Base-by-base conservation (phyloP, 2,888 invertebrate species). In the Callimorpha dominula region DNA sequence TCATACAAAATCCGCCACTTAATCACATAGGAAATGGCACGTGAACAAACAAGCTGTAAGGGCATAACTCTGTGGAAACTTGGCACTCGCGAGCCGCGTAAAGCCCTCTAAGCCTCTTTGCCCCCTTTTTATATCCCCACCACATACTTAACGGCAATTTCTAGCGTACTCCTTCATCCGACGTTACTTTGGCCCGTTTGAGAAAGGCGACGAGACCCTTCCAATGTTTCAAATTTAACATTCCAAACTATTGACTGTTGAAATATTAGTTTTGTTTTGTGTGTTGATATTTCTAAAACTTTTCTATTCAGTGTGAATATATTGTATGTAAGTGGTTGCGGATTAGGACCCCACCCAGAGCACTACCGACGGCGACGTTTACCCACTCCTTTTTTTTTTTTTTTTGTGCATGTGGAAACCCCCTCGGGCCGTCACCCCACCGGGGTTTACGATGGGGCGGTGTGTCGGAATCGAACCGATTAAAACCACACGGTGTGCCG, bases 71-170 rank as follows among this genome's bases (percentile, higher is more conserved):
- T 86, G 85, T 83, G 84, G 83, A 83, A 92, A 93, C 90, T 93
- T 91, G 88, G 86, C 89, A 88, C 91, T 89, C 87, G 88, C 87
- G 88, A 88, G 84, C 87, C 88, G 86, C 85, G 85, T 84, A 91
- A 94, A 94, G 92, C 91, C 90, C 85, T 81, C 85, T 94, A 94
- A 95, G 94, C 94, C 90, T 89, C 91, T 92, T 90, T 90, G 85
- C 91, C 91, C 89, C 90, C 91, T 90, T 92, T 92, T 93, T 91
- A 90, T 92, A 91, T 88, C 88, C 87, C 91, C 90, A 89, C 92
- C 93, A 92, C 93, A 93, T 92, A 94, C 94, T 94, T 94, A 94
- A 89, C 90, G 90, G 89, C 90, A 92, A 94, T 92, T 92, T 90
- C 87, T 86, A 90, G 89, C 88, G 87, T 84, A 75, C 81, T 87